These are phyloP conservation scores for Nibea coibor DNA, from an alignment of 2,113 vertebrate species.

Conservation along the genomic window DNA sequence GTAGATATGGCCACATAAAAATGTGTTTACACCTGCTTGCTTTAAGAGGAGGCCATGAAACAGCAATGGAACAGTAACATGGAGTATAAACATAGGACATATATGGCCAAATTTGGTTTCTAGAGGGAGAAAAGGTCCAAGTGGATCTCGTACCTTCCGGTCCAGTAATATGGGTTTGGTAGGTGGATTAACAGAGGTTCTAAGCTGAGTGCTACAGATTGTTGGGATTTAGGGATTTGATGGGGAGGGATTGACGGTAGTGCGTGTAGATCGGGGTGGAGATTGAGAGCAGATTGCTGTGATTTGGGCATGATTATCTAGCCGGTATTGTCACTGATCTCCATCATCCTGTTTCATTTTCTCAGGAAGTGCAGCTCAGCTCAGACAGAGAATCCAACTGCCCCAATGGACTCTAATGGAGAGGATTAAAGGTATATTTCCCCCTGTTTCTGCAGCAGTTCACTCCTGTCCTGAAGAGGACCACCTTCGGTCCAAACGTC, in stretches of 20 bases:
- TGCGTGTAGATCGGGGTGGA: slow-evolving; percentile 76
- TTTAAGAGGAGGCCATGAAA: slow-evolving; percentile 26
- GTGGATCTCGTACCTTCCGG: slow-evolving; percentile 61
- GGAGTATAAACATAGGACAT: slow-evolving; percentile 1
- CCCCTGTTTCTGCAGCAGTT: slow-evolving; percentile 10
- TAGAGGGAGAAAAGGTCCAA: slow-evolving; percentile 47
- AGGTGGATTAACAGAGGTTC: slow-evolving; percentile 80
- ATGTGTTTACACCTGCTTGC: background rate
- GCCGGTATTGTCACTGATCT: slow-evolving; percentile 82
- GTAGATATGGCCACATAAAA: slow-evolving; percentile 10
- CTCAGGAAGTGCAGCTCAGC: slow-evolving; percentile 78
- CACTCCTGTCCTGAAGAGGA: slow-evolving; percentile 25
- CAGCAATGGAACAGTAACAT: background rate
- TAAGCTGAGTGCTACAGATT: slow-evolving; percentile 80
- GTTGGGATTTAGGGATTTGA: slow-evolving; percentile 87
- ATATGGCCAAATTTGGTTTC: slow-evolving; percentile 38
- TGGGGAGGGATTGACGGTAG: slow-evolving; percentile 79
- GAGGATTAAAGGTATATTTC: slow-evolving; percentile 72
- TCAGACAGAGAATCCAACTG: slow-evolving; percentile 70
- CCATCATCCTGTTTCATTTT: slow-evolving; percentile 82
- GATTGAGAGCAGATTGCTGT: slow-evolving; percentile 88
- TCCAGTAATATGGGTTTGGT: slow-evolving; percentile 74
- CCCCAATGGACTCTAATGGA: slow-evolving; percentile 74
- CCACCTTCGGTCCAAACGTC: slow-evolving; percentile 6
- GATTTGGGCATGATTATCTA: slow-evolving; percentile 84